Conservation (phyloP, 53 echinoderm and acorn worm species). For the Zoroaster sp. region DNA sequence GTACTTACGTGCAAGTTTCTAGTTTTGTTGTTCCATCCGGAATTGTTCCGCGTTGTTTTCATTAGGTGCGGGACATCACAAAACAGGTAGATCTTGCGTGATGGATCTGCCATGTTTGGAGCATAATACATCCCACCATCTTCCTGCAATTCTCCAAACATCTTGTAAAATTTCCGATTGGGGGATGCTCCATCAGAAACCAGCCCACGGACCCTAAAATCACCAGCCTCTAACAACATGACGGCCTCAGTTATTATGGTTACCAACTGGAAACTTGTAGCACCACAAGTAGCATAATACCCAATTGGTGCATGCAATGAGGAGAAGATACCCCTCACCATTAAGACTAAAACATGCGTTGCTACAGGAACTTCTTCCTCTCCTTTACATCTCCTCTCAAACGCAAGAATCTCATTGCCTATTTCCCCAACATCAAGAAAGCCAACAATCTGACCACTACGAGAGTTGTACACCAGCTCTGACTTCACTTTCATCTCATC, state of each 20-base stretch:
- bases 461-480: conserved; percentile 2
- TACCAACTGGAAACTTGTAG: neutral
- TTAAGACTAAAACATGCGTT: conserved; percentile 60
- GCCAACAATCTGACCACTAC: conserved; percentile 35
- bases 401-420: conserved; percentile 25
- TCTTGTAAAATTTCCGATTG: too few species aligned
- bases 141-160: neutral
- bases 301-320: neutral
- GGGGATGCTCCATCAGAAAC: conserved; percentile 58
- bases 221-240: too few species aligned
- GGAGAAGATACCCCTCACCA: conserved; percentile 58
- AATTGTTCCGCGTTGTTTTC: conserved; percentile 62
- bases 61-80: conserved; percentile 69
- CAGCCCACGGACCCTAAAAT: too few species aligned
- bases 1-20: conserved; percentile 23
- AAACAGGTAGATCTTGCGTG: conserved; percentile 60
- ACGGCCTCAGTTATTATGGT: neutral
- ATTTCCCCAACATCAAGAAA: conserved; percentile 52
- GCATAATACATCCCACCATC: neutral
- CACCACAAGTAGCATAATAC: neutral
- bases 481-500: too few species aligned
- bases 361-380: conserved; percentile 37
- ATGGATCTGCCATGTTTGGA: conserved; percentile 24
- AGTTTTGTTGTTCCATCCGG: conserved; percentile 51
- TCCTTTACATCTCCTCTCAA: conserved; percentile 28